phyloP scores from a whole-genome alignment of 2,797 vertebrate genomes.

The Darevskia mixta region DNA sequence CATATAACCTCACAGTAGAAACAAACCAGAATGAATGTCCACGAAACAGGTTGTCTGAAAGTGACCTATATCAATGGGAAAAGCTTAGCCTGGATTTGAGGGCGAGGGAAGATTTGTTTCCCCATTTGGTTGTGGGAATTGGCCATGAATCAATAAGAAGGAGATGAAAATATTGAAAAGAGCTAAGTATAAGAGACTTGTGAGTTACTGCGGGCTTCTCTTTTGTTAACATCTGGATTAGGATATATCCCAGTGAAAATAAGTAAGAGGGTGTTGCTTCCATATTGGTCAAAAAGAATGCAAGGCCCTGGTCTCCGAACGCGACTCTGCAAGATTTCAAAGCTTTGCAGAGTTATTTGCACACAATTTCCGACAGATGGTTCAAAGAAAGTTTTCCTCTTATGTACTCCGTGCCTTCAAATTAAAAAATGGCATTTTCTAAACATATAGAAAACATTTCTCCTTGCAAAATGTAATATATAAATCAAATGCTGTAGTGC shows the following conservation, averaged over 20 bases:
- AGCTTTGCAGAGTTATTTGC: not conserved
- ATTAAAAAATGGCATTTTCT: not conserved
- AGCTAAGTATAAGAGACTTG: not conserved
- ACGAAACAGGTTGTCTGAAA: too few species aligned
- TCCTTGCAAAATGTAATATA: not conserved
- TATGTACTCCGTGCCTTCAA: not conserved
- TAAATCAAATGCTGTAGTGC: not conserved
- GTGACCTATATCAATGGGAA: not conserved
- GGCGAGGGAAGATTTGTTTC: not conserved
- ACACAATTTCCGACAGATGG: not conserved
- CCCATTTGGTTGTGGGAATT: not conserved
- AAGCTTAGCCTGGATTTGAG: not conserved
- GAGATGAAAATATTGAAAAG: not conserved
- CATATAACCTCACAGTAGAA: too few species aligned
- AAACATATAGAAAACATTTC: not conserved
- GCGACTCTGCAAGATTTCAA: not conserved
- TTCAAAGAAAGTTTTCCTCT: not conserved
- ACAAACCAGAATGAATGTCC: too few species aligned
- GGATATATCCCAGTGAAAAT: not conserved
- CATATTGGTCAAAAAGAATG: not conserved
- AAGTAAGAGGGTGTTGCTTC: not conserved
- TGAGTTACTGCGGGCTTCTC: not conserved
- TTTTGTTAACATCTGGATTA: not conserved
- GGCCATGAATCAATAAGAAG: not conserved
- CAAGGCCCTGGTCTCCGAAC: not conserved